phyloP scores from a whole-genome alignment of 2,888 invertebrate species.

The Lypha dubia region DNA sequence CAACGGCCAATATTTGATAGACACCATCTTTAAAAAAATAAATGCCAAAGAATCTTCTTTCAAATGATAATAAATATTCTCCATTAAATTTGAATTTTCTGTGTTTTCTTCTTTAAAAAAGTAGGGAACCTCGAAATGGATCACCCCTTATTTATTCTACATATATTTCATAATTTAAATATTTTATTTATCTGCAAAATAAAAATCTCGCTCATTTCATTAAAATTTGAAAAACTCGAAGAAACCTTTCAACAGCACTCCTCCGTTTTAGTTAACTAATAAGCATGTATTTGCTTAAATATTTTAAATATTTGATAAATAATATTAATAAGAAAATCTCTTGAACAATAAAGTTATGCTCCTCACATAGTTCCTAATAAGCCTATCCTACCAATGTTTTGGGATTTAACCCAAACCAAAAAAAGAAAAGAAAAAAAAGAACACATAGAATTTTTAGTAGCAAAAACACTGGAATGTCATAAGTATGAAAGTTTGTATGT shows the following conservation, averaged over 20 bases:
- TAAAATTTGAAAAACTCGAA: background rate
- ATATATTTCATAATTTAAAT: no score
- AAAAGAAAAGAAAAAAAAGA: background rate
- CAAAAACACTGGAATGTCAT: background rate
- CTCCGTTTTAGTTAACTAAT: background rate
- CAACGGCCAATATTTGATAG: no score
- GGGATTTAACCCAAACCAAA: background rate
- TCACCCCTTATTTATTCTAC: no score
- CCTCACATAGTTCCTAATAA: slow-evolving; percentile 14
- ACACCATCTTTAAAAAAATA: no score
- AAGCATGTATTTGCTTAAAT: background rate
- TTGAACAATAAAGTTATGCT: background rate
- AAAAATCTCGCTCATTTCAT: background rate
- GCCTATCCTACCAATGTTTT: background rate
- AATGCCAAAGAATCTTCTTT: no score
- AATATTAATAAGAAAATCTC: background rate
- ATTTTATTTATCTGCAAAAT: no score
- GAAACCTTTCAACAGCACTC: background rate
- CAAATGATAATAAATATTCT: no score
- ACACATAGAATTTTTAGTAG: background rate
- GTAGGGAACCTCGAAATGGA: no score
- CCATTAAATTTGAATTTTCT: no score
- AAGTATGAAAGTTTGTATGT: background rate
- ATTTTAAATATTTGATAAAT: background rate
- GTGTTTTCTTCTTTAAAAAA: no score